Base-by-base conservation (phyloP, 2,113 vertebrate genomes). In the Bothrops jararaca region DNA sequence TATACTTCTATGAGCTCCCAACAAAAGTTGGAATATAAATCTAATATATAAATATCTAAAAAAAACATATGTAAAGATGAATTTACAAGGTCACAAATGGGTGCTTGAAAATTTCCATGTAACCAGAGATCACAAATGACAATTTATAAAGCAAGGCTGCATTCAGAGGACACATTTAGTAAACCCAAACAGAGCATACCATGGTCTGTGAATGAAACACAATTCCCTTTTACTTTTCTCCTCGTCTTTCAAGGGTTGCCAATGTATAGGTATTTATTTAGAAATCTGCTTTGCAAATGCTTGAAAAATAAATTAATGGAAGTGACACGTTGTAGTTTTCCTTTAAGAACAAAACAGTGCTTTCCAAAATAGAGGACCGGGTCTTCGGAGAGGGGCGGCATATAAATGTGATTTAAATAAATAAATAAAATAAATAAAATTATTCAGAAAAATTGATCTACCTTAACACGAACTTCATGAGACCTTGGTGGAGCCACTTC, bases 401-500 rank as follows among this genome's bases (percentile, higher is more conserved):
- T n/a, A n/a, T n/a, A n/a, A n/a, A n/a, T n/a, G n/a, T n/a, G n/a
- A n/a, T n/a, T n/a, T n/a, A n/a, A n/a, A n/a, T n/a, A n/a, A n/a
- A n/a, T n/a, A n/a, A n/a, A n/a, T n/a, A n/a, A n/a, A n/a, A n/a
- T n/a, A n/a, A n/a, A n/a, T n/a, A 56, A 29, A 54, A 22, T 23
- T 10, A 5, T 18, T 50, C 20, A 9, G 8, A 58, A 89, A 74
- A 2, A 15, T 23, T 50, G 26, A 34, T 13, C 94, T 95, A 97
- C 96, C 96, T 97, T 97, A 23, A 97, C 57, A 4, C 96, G 96
- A 85, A 98, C 96, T 97, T 98, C 97, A n/a, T 92, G 95, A 52
- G 95, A 93, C 42, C 95, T 97, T 5, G 96, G 97, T 80, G 97
- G 96, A 60, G 97, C 95, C n/a, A 97, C 97, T 87, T 98, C 97